Base-by-base conservation (phyloP, 2,888 invertebrate genomes). In the Diarsia dahlii region DNA sequence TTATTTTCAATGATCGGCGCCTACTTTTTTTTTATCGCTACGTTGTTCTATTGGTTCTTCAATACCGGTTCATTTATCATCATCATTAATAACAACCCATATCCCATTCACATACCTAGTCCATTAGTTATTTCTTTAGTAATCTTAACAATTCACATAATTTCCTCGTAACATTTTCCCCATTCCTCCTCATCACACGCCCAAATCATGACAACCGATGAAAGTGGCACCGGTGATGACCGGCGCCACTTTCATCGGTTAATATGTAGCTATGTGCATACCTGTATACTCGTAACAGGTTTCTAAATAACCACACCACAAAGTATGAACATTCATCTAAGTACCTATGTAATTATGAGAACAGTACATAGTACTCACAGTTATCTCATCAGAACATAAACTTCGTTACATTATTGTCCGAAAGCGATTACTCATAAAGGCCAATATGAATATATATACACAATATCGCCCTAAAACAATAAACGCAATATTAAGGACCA, bases 401-500 rank as follows among this genome's bases (percentile, higher is more conserved):
- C 62, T 70, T 67, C 52, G 20, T 81, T 70, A 82, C 52, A 70
- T 70, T 82, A 72, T 77, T 58, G 73, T 67, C 48, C 58, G 12
- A 77, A 82, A 82, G 62, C 56, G 34, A 81, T 82, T 78, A 70
- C 80, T 79, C 71, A 79, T 72, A 58, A 69, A 71, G n/a, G 18
- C 63, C 48, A 70, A 74, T 71, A n/a, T n/a, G n/a, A n/a, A n/a
- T n/a, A n/a, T n/a, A n/a, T n/a, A 81, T 68, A 28, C 52, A 69
- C n/a, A 69, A 63, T 58, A 70, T 84, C 34, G 39, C 72, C 56
- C 85, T 86, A 76, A 86, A 84, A 86, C 86, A 84, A 83, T 86
- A 68, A 84, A 83, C 73, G 56, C 62, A 71, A 73, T 85, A 82
- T 83, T 84, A 86, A 74, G 66, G 82, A 64, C 78, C 78, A 84